Percentiles rank a stretch among this genome's conserved stretches.
These are phyloP conservation scores for Leptodactylus fuscus DNA, from an alignment of 2,113 vertebrate species.

Conservation along the genomic window DNA sequence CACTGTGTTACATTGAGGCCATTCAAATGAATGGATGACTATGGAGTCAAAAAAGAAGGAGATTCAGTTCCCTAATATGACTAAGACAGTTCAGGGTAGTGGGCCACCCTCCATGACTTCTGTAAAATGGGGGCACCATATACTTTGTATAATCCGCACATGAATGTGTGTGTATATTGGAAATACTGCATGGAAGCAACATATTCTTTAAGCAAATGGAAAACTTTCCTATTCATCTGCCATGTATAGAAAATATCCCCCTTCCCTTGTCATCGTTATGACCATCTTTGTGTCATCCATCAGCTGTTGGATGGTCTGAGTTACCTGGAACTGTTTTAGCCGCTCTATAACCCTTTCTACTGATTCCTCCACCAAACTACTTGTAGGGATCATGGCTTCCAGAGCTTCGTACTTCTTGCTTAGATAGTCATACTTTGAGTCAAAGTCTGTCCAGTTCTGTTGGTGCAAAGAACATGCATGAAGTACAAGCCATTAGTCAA, in stretches of 20 bases:
- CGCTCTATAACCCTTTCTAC: slow-evolving; percentile 78
- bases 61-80: neutral
- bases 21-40: neutral
- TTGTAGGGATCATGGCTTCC: slow-evolving; percentile 72
- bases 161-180: too few relatives aligned
- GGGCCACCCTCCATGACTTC: too few relatives aligned
- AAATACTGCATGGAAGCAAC: too few relatives aligned
- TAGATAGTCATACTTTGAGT: slow-evolving; percentile 74
- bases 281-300: neutral
- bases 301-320: neutral
- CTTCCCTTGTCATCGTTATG: neutral
- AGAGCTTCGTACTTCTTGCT: slow-evolving; percentile 77
- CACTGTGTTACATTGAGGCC: neutral
- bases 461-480: slow-evolving; percentile 2
- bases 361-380: slow-evolving; percentile 77
- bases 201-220: too few relatives aligned
- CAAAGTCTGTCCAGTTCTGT: slow-evolving; percentile 85
- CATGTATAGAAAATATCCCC: neutral
- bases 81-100: neutral
- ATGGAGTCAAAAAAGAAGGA: neutral
- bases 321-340: slow-evolving; percentile 81
- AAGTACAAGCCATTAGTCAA: neutral
- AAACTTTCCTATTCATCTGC: neutral
- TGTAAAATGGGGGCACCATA: too few relatives aligned
- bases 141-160: too few relatives aligned